phyloP scores from a whole-genome alignment of 2,888 invertebrate genomes.

The Drosophila dives region DNA sequence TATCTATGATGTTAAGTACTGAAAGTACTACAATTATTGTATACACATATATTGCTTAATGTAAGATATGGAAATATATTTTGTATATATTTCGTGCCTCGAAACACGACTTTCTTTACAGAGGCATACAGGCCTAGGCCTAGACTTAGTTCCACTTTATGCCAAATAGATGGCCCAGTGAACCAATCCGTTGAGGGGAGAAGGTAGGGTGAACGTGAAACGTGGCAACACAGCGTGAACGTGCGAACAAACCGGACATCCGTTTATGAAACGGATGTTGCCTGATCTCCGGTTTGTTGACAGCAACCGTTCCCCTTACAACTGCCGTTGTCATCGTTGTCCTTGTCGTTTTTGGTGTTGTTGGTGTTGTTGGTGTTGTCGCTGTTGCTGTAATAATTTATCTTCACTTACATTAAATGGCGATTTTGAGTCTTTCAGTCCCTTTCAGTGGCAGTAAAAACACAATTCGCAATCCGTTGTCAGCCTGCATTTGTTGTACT shows the following conservation, averaged over 20 bases:
- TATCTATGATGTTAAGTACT: neutral
- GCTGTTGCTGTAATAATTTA: constrained; percentile 63
- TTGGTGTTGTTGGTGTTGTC: neutral
- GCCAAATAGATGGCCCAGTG: neutral
- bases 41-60: neutral
- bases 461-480: constrained; percentile 51
- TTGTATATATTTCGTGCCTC: neutral
- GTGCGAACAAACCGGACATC: constrained; percentile 76
- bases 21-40: neutral
- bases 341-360: constrained; percentile 8
- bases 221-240: constrained; percentile 64
- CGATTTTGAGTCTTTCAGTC: constrained; percentile 49
- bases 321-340: constrained; percentile 17
- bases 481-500: constrained; percentile 51
- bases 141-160: neutral
- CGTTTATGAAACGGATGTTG: constrained; percentile 75
- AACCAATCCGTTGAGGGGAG: neutral
- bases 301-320: constrained; percentile 40
- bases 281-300: constrained; percentile 75
- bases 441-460: constrained; percentile 51
- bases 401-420: constrained; percentile 70
- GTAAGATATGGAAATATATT: neutral
- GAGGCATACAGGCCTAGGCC: neutral
- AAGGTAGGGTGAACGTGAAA: constrained; percentile 20
- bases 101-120: neutral